Evolutionary conservation across 2,797 vertebrate species (phyloP).

Genomic region (Triplophysa bombifrons): DNA sequence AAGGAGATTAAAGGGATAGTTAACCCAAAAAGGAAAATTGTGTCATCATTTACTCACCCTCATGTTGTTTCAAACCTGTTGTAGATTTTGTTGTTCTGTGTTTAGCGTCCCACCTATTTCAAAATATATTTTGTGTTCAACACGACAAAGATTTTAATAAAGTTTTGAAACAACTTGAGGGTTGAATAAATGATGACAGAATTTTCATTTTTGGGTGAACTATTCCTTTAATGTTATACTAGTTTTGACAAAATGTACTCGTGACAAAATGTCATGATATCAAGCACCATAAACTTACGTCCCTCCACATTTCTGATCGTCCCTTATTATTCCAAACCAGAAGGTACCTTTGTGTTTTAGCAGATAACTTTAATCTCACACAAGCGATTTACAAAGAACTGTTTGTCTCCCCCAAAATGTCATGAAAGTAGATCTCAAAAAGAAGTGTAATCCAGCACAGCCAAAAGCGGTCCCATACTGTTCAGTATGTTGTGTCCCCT

Average conservation of each 20-base stretch:
- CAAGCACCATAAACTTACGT: neutral
- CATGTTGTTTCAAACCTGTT: too few relatives aligned
- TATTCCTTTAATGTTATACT: too few relatives aligned
- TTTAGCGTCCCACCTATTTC: too few relatives aligned
- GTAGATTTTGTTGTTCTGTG: too few relatives aligned
- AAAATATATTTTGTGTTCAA: too few relatives aligned
- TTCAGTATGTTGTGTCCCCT: neutral
- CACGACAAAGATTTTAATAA: too few relatives aligned
- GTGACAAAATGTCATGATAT: neutral
- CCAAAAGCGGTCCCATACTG: neutral
- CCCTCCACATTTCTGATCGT: neutral
- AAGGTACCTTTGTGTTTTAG: neutral
- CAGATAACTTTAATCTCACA: neutral
- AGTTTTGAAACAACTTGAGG: too few relatives aligned
- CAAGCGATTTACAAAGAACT: neutral
- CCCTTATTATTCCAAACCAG: neutral
- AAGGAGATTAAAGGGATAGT: neutral
- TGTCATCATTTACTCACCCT: too few relatives aligned
- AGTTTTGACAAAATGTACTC: neutral
- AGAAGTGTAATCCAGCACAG: slow-evolving; percentile 2
- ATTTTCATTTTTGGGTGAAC: too few relatives aligned
- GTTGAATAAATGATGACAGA: too few relatives aligned
- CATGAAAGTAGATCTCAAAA: slow-evolving; percentile 17
- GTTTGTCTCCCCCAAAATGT: neutral
- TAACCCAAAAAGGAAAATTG: too few relatives aligned